Evolutionary conservation across 2,113 vertebrate species (phyloP).

Genomic region (Rousettus leschenaultii): DNA sequence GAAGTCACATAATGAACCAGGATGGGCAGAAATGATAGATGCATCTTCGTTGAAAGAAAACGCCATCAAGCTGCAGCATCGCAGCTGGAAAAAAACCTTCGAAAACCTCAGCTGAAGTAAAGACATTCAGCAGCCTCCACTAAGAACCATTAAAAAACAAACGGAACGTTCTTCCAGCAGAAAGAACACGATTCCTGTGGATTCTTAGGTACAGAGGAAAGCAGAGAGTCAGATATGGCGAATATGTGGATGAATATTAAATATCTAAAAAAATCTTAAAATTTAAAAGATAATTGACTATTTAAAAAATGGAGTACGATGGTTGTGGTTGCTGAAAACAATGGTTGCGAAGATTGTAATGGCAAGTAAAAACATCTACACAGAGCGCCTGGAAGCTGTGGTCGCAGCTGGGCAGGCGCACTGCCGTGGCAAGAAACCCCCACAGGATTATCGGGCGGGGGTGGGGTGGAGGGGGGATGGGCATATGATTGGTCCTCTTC

Average conservation of each 20-base stretch:
- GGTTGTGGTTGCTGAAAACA: not conserved
- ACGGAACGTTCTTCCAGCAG: not conserved
- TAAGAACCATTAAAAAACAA: not conserved
- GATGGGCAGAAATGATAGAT: not conserved
- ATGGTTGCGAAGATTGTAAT: not conserved
- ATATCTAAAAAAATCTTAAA: not conserved
- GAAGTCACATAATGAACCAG: not conserved
- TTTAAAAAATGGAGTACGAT: not conserved
- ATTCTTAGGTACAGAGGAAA: not conserved
- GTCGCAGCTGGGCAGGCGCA: too few relatives aligned
- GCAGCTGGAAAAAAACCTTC: not conserved
- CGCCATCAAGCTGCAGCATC: not conserved
- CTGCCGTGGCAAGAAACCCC: not conserved
- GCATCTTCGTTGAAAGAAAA: not conserved
- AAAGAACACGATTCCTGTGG: not conserved
- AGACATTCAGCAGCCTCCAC: not conserved
- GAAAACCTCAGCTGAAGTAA: not conserved
- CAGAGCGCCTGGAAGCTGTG: not conserved
- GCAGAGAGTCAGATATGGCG: not conserved
- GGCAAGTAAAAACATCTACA: not conserved
- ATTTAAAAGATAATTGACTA: not conserved
- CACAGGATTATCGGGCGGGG: not conserved
- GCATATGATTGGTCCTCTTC: not conserved
- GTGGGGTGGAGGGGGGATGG: too few relatives aligned
- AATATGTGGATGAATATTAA: not conserved